Evolutionary conservation across 2,797 vertebrate species (phyloP).

Genomic region (Cetoscarus ocellatus): DNA sequence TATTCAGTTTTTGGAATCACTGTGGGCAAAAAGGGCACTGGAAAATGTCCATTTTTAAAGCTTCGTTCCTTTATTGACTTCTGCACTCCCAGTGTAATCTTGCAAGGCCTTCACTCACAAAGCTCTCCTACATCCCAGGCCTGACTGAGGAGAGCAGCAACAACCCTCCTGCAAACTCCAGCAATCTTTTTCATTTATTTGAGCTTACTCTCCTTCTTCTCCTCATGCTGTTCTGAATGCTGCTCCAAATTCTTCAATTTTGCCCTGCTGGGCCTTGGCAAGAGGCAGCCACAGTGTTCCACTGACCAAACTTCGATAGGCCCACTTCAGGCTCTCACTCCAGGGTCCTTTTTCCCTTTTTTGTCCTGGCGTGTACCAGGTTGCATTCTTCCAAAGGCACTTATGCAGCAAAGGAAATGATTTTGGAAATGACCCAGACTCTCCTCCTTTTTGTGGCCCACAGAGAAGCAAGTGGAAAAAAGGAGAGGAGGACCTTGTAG

Average conservation of each 20-base stretch:
- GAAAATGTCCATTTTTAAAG: slow-evolving; percentile 17
- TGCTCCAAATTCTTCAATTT: slow-evolving; percentile 64
- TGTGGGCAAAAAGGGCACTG: neutral
- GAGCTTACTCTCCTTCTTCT: slow-evolving; percentile 50
- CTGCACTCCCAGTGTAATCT: slow-evolving; percentile 22
- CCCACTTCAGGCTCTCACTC: slow-evolving; percentile 71
- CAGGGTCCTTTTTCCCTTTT: slow-evolving; percentile 69
- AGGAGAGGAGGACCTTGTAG: slow-evolving; percentile 27
- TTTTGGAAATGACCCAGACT: slow-evolving; percentile 67
- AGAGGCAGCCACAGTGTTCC: slow-evolving; percentile 47
- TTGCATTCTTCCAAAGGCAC: slow-evolving; percentile 77
- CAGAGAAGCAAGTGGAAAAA: slow-evolving; percentile 29
- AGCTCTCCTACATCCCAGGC: slow-evolving; percentile 35
- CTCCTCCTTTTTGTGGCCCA: slow-evolving; percentile 51
- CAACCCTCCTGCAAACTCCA: slow-evolving; percentile 49
- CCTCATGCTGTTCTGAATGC: slow-evolving; percentile 54
- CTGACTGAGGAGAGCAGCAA: slow-evolving; percentile 31
- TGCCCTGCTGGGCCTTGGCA: slow-evolving; percentile 66
- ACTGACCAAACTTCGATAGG: slow-evolving; percentile 69
- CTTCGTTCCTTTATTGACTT: slow-evolving; percentile 7
- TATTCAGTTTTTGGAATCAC: neutral
- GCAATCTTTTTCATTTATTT: slow-evolving; percentile 59
- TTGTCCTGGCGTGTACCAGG: slow-evolving; percentile 72
- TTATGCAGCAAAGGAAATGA: slow-evolving; percentile 76
- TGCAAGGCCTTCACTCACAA: slow-evolving; percentile 18